Conservation (phyloP, 2,113 vertebrate species). For the Actinemys pallida region DNA sequence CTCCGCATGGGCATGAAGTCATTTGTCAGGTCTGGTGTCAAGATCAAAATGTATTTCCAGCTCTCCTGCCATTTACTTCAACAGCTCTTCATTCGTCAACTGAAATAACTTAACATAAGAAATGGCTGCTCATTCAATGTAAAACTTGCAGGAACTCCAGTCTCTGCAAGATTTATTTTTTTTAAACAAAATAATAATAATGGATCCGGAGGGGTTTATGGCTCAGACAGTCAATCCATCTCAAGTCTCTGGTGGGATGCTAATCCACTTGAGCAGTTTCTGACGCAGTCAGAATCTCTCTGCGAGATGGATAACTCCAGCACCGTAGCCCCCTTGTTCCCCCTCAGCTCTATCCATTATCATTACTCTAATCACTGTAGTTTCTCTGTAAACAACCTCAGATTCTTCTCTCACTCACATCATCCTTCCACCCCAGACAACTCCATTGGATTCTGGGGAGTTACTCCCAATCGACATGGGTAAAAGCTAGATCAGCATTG, state of each 20-base stretch:
- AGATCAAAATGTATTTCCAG: constrained; percentile 53
- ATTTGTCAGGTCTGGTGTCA: constrained; percentile 58
- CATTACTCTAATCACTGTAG: constrained; percentile 49
- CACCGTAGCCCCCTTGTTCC: neutral
- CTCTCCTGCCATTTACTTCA: constrained; percentile 62
- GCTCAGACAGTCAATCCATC: constrained; percentile 51
- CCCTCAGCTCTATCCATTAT: constrained; percentile 53
- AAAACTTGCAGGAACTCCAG: constrained; percentile 20
- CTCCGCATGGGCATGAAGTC: neutral
- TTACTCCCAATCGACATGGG: neutral
- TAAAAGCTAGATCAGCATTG: neutral
- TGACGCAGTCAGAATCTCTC: neutral
- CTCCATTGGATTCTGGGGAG: neutral
- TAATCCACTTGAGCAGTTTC: constrained; percentile 1
- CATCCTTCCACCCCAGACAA: neutral
- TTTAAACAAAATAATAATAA: constrained; percentile 31
- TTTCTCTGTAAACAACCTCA: constrained; percentile 59
- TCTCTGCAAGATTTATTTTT: constrained; percentile 7
- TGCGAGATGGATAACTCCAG: constrained; percentile 6
- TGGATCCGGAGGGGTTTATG: constrained; percentile 28
- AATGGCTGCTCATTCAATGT: constrained; percentile 50
- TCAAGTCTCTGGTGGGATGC: neutral
- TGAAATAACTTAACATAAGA: constrained; percentile 49
- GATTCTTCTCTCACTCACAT: neutral
- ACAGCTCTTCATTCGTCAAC: constrained; percentile 55